Evolutionary conservation across 2,888 invertebrate genomes (phyloP).

Genomic region (Cosmopolites sordidus): DNA sequence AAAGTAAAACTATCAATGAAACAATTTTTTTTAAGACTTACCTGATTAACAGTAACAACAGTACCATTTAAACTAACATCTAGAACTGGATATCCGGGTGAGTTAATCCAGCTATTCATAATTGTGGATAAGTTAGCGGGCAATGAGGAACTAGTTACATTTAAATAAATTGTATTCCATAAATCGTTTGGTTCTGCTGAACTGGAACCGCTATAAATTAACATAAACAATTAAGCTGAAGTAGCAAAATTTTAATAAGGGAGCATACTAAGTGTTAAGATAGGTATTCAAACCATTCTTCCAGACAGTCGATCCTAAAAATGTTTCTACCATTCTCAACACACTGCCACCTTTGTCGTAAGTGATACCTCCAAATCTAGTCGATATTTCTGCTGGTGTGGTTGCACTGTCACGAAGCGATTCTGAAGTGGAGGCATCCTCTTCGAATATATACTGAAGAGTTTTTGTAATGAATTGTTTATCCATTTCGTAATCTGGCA

Average conservation of each 20-base stretch:
- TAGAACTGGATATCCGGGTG: constrained; percentile 23
- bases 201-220: constrained; percentile 11
- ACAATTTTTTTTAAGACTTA: too few species aligned
- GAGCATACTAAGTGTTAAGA: constrained; percentile 22
- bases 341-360: constrained; percentile 32
- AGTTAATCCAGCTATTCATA: constrained; percentile 22
- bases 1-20: too few species aligned
- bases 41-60: constrained; percentile 28
- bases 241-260: too few species aligned
- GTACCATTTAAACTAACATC: constrained; percentile 15
- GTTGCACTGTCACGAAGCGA: constrained; percentile 56
- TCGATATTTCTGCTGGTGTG: constrained; percentile 55
- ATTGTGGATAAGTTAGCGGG: constrained; percentile 12
- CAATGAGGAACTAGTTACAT: constrained; percentile 1
- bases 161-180: constrained; percentile 17
- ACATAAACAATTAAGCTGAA: too few species aligned
- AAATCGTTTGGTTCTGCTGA: constrained; percentile 23
- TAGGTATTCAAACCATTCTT: constrained; percentile 23
- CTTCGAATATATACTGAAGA: constrained; percentile 48
- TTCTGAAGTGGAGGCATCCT: constrained; percentile 56
- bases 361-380: constrained; percentile 61
- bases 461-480: constrained; percentile 31
- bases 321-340: constrained; percentile 27
- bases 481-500: constrained; percentile 28
- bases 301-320: constrained; percentile 22